Percentiles rank a stretch among this genome's conserved stretches.
Evolutionary conservation across 2,888 invertebrate genomes (phyloP).

Genomic region (Nesidiocoris tenuis): DNA sequence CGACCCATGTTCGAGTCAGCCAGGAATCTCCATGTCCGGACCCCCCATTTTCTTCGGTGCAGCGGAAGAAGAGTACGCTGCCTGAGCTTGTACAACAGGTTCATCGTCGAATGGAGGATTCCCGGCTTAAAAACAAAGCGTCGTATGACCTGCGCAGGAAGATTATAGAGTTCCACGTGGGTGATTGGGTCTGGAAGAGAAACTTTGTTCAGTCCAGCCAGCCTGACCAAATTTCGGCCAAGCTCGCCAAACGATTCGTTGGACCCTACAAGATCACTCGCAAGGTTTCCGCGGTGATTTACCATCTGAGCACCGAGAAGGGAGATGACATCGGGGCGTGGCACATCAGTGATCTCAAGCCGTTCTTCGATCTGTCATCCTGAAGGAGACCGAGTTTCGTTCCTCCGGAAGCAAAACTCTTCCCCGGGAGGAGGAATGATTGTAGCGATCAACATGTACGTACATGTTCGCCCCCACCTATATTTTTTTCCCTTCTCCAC

Average conservation of each 20-base stretch:
- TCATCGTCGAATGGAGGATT: neutral
- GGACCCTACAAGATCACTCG: conserved; percentile 32
- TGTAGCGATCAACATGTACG: too few species aligned
- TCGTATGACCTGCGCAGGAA: conserved; percentile 16
- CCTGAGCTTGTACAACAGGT: neutral
- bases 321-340: conserved; percentile 5
- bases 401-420: neutral
- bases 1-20: neutral
- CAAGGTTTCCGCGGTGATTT: conserved; percentile 11
- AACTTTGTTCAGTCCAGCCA: conserved; percentile 19
- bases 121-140: neutral
- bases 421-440: neutral
- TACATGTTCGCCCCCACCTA: too few species aligned
- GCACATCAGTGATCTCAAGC: conserved; percentile 21
- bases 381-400: neutral
- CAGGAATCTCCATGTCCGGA: too few species aligned
- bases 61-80: neutral
- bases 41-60: too few species aligned
- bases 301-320: neutral
- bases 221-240: conserved; percentile 3
- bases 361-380: neutral
- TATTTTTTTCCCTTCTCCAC: too few species aligned
- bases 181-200: conserved; percentile 32
- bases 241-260: conserved; percentile 19
- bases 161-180: conserved; percentile 16